Percentiles rank a stretch among this genome's conserved stretches.
These are phyloP conservation scores for Tribolium freemani DNA, from an alignment of 2,888 invertebrate genomes.

Conservation along the genomic window DNA sequence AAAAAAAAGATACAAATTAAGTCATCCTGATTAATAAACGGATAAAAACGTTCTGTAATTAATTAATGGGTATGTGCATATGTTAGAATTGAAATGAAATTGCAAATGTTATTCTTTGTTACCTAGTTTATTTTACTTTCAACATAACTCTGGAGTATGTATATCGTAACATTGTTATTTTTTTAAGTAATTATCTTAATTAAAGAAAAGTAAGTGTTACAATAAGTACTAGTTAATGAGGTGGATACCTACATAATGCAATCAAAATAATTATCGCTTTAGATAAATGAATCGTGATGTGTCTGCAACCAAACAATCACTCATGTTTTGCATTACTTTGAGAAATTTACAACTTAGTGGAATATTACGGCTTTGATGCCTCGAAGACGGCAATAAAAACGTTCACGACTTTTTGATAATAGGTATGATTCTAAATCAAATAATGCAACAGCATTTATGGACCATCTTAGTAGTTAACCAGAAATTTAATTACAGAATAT, in stretches of 20 bases:
- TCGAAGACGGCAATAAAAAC: background rate
- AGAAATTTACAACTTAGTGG: background rate
- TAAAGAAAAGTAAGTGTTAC: background rate
- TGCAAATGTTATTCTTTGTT: background rate
- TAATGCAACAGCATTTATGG: background rate
- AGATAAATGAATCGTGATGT: background rate
- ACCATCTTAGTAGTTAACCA: background rate
- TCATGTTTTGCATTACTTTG: background rate
- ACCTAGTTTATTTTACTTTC: background rate
- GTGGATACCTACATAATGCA: background rate
- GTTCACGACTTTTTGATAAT: background rate
- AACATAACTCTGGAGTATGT: background rate
- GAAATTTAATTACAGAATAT: conserved; percentile 23
- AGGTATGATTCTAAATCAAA: background rate
- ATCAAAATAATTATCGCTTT: background rate
- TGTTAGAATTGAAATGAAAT: background rate
- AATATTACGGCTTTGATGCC: background rate
- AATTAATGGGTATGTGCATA: background rate
- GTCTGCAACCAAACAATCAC: conserved; percentile 38
- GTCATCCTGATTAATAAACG: background rate
- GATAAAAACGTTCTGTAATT: background rate
- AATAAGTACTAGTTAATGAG: background rate
- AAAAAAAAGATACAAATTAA: background rate
- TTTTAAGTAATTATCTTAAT: background rate
- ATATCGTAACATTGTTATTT: background rate